Conservation (phyloP, 2,113 vertebrate genomes). For the Serinus canaria region DNA sequence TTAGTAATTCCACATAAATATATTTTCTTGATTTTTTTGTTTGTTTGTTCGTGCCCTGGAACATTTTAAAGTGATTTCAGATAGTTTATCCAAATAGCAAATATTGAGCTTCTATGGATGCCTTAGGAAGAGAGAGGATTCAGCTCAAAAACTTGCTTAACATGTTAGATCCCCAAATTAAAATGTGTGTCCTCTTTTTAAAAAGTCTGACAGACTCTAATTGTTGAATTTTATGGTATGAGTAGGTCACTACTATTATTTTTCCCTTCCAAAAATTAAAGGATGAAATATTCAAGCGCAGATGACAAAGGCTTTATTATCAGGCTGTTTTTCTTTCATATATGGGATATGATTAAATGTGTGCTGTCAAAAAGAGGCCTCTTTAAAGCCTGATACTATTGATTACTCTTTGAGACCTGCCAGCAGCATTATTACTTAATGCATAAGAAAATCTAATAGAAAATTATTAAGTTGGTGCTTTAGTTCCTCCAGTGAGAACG, state of each 20-base stretch:
- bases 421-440: neutral
- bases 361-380: neutral
- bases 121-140: neutral
- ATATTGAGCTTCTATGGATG: neutral
- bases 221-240: neutral
- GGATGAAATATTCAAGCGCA: neutral
- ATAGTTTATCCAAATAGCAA: neutral
- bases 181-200: neutral
- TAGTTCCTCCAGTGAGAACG: neutral
- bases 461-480: neutral
- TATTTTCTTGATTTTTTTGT: neutral
- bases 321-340: neutral
- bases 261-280: neutral
- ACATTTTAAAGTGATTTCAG: neutral
- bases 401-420: constrained; percentile 1
- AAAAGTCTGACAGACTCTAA: neutral
- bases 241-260: neutral
- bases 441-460: neutral
- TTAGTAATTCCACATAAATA: neutral
- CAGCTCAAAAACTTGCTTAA: neutral
- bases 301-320: neutral
- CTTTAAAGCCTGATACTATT: neutral
- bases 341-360: neutral
- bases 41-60: neutral
- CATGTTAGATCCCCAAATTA: neutral